phyloP scores from a whole-genome alignment of 2,797 vertebrate genomes.

The Lateolabrax maculatus region DNA sequence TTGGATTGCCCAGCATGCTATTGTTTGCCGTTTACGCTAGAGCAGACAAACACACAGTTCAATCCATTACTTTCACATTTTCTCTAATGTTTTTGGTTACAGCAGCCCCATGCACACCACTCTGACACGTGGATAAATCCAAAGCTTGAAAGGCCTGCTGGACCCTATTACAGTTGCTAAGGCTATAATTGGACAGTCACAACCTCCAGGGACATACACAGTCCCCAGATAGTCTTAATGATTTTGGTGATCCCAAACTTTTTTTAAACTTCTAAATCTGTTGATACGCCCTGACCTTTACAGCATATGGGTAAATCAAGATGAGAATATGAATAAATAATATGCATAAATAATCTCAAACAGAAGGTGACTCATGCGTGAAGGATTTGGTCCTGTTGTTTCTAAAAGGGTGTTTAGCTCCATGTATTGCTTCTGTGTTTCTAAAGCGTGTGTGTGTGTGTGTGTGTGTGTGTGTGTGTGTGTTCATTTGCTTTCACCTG shows the following conservation, averaged over 20 bases:
- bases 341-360: conserved; percentile 65
- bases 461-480: conserved; percentile 26
- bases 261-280: conserved; percentile 33
- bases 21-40: not conserved
- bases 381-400: conserved; percentile 58
- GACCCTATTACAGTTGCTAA: not conserved
- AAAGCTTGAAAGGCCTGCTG: not conserved
- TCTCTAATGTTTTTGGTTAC: not conserved
- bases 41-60: not conserved
- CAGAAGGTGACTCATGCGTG: conserved; percentile 64
- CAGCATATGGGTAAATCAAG: conserved; percentile 55
- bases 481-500: conserved; percentile 23
- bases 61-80: not conserved
- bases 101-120: not conserved
- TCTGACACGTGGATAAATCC: not conserved
- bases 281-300: conserved; percentile 52
- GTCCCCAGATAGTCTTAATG: not conserved
- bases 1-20: not conserved
- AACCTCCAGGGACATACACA: not conserved
- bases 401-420: conserved; percentile 47
- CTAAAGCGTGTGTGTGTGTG: conserved; percentile 9
- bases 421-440: conserved; percentile 21
- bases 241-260: conserved; percentile 37
- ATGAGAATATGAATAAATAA: conserved; percentile 69
- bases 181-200: not conserved